These are phyloP conservation scores for Urocynchramus pylzowi DNA, from an alignment of 2,113 vertebrate species.

Conservation along the genomic window DNA sequence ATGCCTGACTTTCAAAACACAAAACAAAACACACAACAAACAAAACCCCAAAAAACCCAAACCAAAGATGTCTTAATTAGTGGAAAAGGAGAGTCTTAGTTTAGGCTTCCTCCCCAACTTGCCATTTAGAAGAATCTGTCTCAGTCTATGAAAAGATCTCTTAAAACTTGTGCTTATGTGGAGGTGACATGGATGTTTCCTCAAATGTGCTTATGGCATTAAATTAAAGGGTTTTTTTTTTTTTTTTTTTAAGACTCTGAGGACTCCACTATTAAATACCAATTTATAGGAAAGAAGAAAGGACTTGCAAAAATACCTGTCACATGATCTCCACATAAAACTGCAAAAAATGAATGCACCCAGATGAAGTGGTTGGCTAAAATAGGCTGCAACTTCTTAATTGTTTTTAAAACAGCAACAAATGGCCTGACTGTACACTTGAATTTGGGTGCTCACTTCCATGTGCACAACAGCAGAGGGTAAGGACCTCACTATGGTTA, in stretches of 20 bases:
- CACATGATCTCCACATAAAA: not conserved
- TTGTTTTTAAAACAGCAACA: not conserved
- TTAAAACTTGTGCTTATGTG: not conserved
- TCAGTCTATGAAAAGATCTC: not conserved
- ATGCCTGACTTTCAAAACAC: not conserved
- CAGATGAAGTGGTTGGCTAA: not conserved
- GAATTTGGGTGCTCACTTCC: not conserved
- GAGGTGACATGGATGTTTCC: not conserved
- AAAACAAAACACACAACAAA: not conserved
- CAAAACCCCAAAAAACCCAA: not conserved
- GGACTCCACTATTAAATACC: not conserved
- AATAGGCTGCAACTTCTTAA: not conserved
- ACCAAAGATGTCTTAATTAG: not conserved
- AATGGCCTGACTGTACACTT: not conserved
- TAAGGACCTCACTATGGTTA: not conserved
- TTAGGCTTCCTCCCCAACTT: not conserved
- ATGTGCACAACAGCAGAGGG: fast-evolving
- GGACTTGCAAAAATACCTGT: not conserved
- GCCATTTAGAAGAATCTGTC: not conserved
- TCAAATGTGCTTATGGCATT: not conserved
- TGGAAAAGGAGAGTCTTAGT: not conserved
- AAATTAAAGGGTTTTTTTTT: not conserved
- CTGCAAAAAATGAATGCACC: fast-evolving
- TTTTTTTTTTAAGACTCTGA: not conserved
- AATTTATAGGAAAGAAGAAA: not conserved